Percentiles rank a stretch among this genome's conserved stretches.
Evolutionary conservation across 2,888 invertebrate species (phyloP).

Genomic region (Hirtodrosophila alboralis): DNA sequence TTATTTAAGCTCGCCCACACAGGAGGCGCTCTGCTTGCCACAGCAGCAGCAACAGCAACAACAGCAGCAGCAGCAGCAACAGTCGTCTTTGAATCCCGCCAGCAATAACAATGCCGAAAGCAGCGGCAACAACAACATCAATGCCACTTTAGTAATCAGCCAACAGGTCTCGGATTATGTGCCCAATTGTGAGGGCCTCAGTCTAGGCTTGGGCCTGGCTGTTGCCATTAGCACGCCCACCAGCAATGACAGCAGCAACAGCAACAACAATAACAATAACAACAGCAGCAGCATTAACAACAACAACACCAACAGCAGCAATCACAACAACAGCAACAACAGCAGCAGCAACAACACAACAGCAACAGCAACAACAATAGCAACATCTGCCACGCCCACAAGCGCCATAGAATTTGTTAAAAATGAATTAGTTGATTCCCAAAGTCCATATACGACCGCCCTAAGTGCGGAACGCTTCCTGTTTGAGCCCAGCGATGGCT

Average conservation of each 20-base stretch:
- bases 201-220: conserved; percentile 34
- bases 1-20: conserved; percentile 82
- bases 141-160: conserved; percentile 41
- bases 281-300: conserved; percentile 17
- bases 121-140: conserved; percentile 38
- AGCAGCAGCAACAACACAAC: conserved; percentile 20
- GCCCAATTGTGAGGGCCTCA: conserved; percentile 65
- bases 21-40: conserved; percentile 72
- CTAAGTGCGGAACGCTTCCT: conserved; percentile 84
- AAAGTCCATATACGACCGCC: conserved; percentile 84
- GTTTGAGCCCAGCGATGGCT: conserved; percentile 82
- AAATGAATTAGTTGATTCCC: conserved; percentile 83
- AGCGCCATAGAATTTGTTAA: conserved; percentile 83
- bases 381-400: conserved; percentile 61
- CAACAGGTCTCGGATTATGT: conserved; percentile 68
- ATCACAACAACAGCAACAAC: conserved; percentile 14
- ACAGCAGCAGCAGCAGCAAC: conserved; percentile 52
- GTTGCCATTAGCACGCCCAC: conserved; percentile 45
- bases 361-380: conserved; percentile 13
- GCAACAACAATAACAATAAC: conserved; percentile 18
- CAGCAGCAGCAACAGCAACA: conserved; percentile 52
- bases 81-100: conserved; percentile 57
- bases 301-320: conserved; percentile 26
- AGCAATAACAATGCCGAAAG: conserved; percentile 54
- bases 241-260: conserved; percentile 45